Base-by-base conservation (phyloP, 37 sponge, comb jelly and placozoan species). In the Cladorhizidae sp. region DNA sequence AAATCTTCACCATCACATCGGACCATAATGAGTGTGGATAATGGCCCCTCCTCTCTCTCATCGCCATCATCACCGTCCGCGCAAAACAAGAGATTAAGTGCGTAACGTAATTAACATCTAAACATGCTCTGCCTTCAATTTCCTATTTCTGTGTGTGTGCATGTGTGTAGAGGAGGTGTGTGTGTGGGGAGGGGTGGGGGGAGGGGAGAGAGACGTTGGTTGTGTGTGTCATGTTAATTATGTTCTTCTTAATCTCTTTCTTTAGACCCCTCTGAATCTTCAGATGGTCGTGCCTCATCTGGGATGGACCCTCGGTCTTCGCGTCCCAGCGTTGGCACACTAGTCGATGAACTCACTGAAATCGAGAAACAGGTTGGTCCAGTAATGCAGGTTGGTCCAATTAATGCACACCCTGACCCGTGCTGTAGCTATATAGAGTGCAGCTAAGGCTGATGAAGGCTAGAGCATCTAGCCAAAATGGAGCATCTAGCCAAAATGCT, bases 281-380 rank as follows among this genome's bases (percentile, higher is more conserved):
- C 61, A 63, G 75, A 6, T 12, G 26, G 14, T 15, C 35, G 57
- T 74, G 2, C 32, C 35, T 20, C 75, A 57, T 45, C 52, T 58
- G 26, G 68, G 40, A 42, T 42, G 38, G 87, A 88, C 25, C 40
- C 76, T 0, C 41, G 40, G 0, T 64, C 15, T 38, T 50, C 75
- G 11, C 86, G 91, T 0, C 91, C 91, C 58, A 73, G 88, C n/a
- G 81, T 94, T 43, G 75, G 50, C 49, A 80, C 80, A 35, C 81
- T 90, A 42, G 52, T 94, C 54, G 86, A 90, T 56, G 94, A 93
- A 70, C 79, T 93, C 51, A 89, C 83, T 8, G 74, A 79, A 29
- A 75, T 91, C 39, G 92, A 91, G 49, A 28, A 65, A 32, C 67
- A 65, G 36, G 67, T 65, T 45, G n/a, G n/a, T n/a, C n/a, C n/a